phyloP scores from a whole-genome alignment of 1,140 invertebrate species.

The Drosophila nebulosa region DNA sequence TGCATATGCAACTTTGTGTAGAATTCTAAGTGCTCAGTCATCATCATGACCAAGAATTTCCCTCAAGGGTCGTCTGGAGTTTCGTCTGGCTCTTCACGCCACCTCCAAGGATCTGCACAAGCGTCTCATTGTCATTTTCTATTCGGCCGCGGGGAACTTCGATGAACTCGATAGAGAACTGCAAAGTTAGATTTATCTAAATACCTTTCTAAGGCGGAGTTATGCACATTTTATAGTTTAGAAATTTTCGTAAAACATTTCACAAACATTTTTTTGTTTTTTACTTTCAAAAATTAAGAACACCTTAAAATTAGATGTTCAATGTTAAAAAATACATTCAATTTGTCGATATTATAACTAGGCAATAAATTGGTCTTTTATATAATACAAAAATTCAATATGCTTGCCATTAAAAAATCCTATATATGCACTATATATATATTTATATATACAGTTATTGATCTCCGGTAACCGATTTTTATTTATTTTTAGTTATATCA shows the following conservation, averaged over 20 bases:
- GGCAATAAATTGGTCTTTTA: slow-evolving; percentile 46
- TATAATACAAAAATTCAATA: slow-evolving; percentile 48
- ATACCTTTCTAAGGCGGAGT: too few relatives aligned
- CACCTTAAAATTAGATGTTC: slow-evolving; percentile 20
- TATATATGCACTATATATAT: slow-evolving; percentile 34
- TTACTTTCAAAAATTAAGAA: not conserved
- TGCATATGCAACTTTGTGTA: too few relatives aligned
- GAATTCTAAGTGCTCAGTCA: too few relatives aligned
- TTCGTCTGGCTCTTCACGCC: too few relatives aligned
- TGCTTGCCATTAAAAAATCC: slow-evolving; percentile 28
- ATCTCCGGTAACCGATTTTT: not conserved
- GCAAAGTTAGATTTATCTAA: too few relatives aligned
- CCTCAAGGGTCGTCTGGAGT: too few relatives aligned
- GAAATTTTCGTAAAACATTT: not conserved
- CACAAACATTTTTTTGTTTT: not conserved
- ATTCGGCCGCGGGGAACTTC: too few relatives aligned
- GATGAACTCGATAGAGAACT: too few relatives aligned
- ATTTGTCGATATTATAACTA: slow-evolving; percentile 38
- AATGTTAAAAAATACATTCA: slow-evolving; percentile 42
- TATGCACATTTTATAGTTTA: too few relatives aligned
- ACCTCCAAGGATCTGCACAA: too few relatives aligned
- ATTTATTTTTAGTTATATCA: slow-evolving; percentile 53
- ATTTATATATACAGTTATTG: not conserved
- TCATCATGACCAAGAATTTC: too few relatives aligned
- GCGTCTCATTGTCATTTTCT: too few relatives aligned